phyloP scores from a whole-genome alignment of 2,888 invertebrate genomes.

The Drosophila paracracens region DNA sequence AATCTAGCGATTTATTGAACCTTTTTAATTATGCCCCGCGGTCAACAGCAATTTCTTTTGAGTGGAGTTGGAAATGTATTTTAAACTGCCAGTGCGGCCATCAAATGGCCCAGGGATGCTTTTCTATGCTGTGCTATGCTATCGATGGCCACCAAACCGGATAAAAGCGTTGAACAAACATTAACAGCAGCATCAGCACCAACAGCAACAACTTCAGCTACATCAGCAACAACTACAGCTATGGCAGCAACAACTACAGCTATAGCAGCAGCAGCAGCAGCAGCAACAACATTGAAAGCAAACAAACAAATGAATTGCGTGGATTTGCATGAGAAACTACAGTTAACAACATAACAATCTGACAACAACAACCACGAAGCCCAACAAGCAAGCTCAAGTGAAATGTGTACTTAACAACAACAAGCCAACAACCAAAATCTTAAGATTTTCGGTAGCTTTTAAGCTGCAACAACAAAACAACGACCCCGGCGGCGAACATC shows the following conservation, averaged over 20 bases:
- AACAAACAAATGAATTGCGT: constrained; percentile 58
- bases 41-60: constrained; percentile 49
- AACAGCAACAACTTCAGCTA: constrained; percentile 5
- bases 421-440: constrained; percentile 30
- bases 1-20: constrained; percentile 66
- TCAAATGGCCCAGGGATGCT: constrained; percentile 31
- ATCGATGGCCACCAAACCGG: constrained; percentile 68
- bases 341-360: constrained; percentile 55
- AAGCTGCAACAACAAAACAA: constrained; percentile 13
- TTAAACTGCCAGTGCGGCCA: constrained; percentile 10
- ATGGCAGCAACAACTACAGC: constrained; percentile 33
- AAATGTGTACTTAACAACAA: constrained; percentile 52
- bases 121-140: constrained; percentile 23
- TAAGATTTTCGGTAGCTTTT: constrained; percentile 69
- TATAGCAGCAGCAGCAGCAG: constrained; percentile 35
- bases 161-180: constrained; percentile 65
- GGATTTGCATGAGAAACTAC: constrained; percentile 77
- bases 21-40: constrained; percentile 72
- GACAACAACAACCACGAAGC: constrained; percentile 16
- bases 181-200: constrained; percentile 16
- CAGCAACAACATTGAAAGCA: constrained; percentile 41
- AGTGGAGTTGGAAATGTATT: constrained; percentile 27
- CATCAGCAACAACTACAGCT: constrained; percentile 10
- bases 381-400: constrained; percentile 48
- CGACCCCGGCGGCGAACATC: constrained; percentile 44